A percentile compares a stretch with the other conserved stretches of the same genome.
These are phyloP conservation scores for Pelobates cultripes DNA, from an alignment of 2,797 vertebrate species.

Conservation along the genomic window DNA sequence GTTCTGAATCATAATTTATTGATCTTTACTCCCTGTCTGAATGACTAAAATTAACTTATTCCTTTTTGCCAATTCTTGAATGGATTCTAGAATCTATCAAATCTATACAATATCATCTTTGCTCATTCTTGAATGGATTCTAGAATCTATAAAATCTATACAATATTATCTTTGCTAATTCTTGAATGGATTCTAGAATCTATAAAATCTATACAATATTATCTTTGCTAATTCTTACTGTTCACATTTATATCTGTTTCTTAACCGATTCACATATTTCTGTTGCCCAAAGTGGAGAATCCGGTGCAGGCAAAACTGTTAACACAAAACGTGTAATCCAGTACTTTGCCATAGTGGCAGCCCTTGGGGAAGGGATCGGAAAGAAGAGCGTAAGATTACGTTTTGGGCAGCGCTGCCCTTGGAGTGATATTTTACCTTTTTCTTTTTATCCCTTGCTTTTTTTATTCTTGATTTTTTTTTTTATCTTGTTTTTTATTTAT, in stretches of 20 bases:
- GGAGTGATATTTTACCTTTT: slow-evolving; percentile 55
- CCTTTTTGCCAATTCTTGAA: too few relatives aligned
- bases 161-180: too few relatives aligned
- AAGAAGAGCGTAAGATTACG: slow-evolving; percentile 88
- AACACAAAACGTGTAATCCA: slow-evolving; percentile 99
- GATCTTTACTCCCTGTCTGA: too few relatives aligned
- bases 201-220: background rate
- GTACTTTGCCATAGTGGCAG: slow-evolving; percentile 98
- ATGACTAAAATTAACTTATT: too few relatives aligned
- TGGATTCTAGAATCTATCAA: too few relatives aligned
- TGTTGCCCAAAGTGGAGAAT: slow-evolving; percentile 91
- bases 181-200: too few relatives aligned
- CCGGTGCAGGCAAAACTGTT: slow-evolving; percentile 99
- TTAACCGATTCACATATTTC: slow-evolving; percentile 59
- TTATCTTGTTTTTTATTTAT: background rate
- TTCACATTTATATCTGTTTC: slow-evolving; percentile 7
- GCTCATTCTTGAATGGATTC: too few relatives aligned
- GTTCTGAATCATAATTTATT: too few relatives aligned
- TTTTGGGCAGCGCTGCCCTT: slow-evolving; percentile 58
- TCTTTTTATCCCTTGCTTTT: slow-evolving; percentile 14
- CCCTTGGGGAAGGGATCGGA: slow-evolving; percentile 88
- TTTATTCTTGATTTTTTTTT: slow-evolving; percentile 22
- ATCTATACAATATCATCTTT: too few relatives aligned
- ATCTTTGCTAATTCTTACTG: background rate
- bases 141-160: too few relatives aligned